A percentile compares a stretch with the other conserved stretches of the same genome.
Conservation (phyloP, 1,140 invertebrate genomes). For the Brachionus manjavacas region DNA sequence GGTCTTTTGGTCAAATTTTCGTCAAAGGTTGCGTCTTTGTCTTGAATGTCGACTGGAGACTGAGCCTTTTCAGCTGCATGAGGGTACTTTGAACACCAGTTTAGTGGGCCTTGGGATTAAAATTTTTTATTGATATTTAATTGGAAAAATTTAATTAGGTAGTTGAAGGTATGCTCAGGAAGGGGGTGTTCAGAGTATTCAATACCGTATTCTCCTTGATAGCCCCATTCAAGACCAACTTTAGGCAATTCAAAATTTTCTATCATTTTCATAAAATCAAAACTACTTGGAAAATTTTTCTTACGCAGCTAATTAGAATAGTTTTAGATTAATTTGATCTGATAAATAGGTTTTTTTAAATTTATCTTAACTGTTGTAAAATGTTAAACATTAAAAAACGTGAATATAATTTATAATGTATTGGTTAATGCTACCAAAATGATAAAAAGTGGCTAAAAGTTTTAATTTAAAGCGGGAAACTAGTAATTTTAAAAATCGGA, state of each 20-base stretch:
- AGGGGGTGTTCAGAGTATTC: not conserved
- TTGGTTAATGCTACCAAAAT: not conserved
- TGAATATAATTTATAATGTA: not conserved
- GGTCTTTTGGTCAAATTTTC: not conserved
- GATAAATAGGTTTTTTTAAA: not conserved
- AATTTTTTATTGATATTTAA: not conserved
- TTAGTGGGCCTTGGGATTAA: not conserved
- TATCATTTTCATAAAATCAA: not conserved
- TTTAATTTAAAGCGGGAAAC: not conserved
- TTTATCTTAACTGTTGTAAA: not conserved
- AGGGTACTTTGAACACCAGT: not conserved
- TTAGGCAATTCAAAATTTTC: not conserved
- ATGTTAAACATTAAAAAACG: not conserved
- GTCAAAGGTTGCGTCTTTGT: constrained; percentile 15
- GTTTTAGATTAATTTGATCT: not conserved
- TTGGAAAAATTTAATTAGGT: not conserved
- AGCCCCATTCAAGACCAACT: constrained; percentile 10
- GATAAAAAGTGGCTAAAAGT: not conserved
- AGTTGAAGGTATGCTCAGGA: not conserved
- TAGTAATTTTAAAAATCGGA: not conserved
- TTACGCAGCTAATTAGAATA: not conserved
- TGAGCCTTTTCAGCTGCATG: not conserved
- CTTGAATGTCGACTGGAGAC: constrained; percentile 32
- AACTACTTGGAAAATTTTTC: not conserved
- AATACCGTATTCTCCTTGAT: not conserved